A percentile compares a stretch with the other conserved stretches of the same genome.
Conservation (phyloP, 2,888 invertebrate genomes). For the Epirrhoe tristata region DNA sequence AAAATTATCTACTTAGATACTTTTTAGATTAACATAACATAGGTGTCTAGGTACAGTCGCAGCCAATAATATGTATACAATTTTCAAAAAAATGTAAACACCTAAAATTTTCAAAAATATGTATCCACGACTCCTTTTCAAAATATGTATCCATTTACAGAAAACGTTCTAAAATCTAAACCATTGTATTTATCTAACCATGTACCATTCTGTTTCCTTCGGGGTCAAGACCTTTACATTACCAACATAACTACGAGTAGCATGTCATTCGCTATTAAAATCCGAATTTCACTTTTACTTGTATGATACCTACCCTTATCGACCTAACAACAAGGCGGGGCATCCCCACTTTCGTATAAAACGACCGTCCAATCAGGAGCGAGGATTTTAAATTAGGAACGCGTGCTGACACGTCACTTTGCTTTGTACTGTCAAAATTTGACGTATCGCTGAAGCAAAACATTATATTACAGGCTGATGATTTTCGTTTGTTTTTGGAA, state of each 20-base stretch:
- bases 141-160: too few species aligned
- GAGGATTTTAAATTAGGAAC: conserved; percentile 64
- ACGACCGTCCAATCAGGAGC: conserved; percentile 60
- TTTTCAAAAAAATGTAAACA: too few species aligned
- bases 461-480: conserved; percentile 60
- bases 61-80: too few species aligned
- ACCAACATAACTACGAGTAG: conserved; percentile 11
- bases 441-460: conserved; percentile 69
- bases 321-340: conserved; percentile 51
- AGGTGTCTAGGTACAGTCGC: too few species aligned
- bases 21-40: too few species aligned
- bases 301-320: conserved; percentile 17
- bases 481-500: not conserved
- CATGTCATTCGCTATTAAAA: conserved; percentile 13
- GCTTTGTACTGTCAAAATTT: conserved; percentile 66
- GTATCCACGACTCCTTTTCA: too few species aligned
- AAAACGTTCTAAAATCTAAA: too few species aligned
- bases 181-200: too few species aligned
- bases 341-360: conserved; percentile 44
- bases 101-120: too few species aligned
- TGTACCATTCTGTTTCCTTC: not conserved
- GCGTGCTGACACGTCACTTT: conserved; percentile 72
- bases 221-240: conserved; percentile 1
- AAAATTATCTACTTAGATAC: too few species aligned
- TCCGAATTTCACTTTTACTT: conserved; percentile 31